These are phyloP conservation scores for Paracanthobrama guichenoti DNA, from an alignment of 2,113 vertebrate species.

Conservation along the genomic window DNA sequence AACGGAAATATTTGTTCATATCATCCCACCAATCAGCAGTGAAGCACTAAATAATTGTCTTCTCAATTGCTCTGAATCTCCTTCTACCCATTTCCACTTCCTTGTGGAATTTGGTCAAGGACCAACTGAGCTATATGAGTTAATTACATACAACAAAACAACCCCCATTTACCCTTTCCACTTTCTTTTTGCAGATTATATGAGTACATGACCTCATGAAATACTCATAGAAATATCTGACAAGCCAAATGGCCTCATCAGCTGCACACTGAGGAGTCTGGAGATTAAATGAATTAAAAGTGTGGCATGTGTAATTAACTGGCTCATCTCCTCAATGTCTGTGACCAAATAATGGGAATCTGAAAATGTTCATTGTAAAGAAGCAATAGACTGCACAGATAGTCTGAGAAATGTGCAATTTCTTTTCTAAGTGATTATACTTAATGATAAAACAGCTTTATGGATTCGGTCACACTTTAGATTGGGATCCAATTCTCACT, in stretches of 20 bases:
- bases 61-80: not conserved
- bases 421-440: too few relatives aligned
- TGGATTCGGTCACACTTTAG: too few relatives aligned
- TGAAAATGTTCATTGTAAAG: not conserved
- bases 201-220: not conserved
- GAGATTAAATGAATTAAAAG: not conserved
- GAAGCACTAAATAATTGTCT: not conserved
- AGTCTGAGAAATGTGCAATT: too few relatives aligned
- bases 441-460: too few relatives aligned
- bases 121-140: not conserved
- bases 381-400: not conserved
- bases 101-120: not conserved
- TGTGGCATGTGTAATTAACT: not conserved
- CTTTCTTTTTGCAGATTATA: not conserved
- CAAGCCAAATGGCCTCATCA: not conserved
- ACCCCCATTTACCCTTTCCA: not conserved
- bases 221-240: conserved; percentile 3
- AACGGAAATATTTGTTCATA: not conserved
- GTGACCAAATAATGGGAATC: not conserved
- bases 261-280: not conserved
- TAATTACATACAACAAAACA: conserved; percentile 1
- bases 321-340: not conserved
- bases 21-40: not conserved
- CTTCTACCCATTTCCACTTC: not conserved
- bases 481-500: too few relatives aligned